Evolutionary conservation across 2,888 invertebrate species (phyloP), one percentile per base, ranked within the genome.

Genomic region (Laothoe populi): DNA sequence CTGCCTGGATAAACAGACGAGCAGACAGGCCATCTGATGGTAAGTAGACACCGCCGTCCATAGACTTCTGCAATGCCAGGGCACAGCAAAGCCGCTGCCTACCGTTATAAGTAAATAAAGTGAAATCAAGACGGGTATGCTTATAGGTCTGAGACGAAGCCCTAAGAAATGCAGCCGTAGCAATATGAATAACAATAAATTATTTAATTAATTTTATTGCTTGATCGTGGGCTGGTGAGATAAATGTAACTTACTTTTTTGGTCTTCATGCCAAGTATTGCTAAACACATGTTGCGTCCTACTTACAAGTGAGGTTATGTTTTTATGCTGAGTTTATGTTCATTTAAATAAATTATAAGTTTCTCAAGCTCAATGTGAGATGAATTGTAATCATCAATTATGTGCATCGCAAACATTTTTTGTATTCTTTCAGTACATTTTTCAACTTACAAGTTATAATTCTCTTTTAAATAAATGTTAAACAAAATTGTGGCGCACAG

Each of bases 241-340:
- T n/a, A 24, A 49, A 16, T 26, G 24, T n/a, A 2, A 24, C 19
- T 53, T 53, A 53, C 10, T 26, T 53, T 35, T 53, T 31, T 1
- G 21, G 19, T 10, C 19, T 21, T 19, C 19, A 53, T 10, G 10
- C 19, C 53, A 53, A 53, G 19, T 35, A 53, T 53, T 53, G 53
- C 53, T 31, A 53, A 53, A 11, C 53, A 35, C 31, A 19, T 53
- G 8, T 16, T 24, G 31, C 16, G 49, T 16, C 53, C 53, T 53
- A 53, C 53, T 53, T 53, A 53, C 19, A 35, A 53, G 4, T 26
- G 53, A 35, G 53, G 53, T 35, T 53, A 19, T 21, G 53, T 19
- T 53, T 53, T 53, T 53, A 8, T n/a, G n/a, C n/a, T 53, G 53
- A 19, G 53, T 53, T 53, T 31, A 53, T 31, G 53, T 53, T 53